Evolutionary conservation across 2,888 invertebrate species (phyloP).

Genomic region (Apodemia hepburni): DNA sequence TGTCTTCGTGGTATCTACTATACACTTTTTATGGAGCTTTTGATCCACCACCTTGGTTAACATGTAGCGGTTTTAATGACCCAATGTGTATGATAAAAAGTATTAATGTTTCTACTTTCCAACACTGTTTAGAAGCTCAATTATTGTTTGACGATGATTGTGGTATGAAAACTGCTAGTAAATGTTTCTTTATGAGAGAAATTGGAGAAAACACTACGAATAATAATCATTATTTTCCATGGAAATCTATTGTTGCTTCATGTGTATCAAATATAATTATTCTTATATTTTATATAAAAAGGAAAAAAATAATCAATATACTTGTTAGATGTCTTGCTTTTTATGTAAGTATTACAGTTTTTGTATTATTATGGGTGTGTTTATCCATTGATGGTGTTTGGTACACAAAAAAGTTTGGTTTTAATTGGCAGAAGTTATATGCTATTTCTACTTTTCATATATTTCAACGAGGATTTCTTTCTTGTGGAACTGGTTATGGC

Average conservation of each 20-base stretch:
- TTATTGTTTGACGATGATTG: slow-evolving; percentile 55
- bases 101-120: slow-evolving; percentile 57
- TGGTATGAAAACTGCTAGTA: slow-evolving; percentile 61
- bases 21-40: slow-evolving; percentile 54
- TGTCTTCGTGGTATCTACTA: slow-evolving; percentile 57
- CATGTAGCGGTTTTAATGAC: slow-evolving; percentile 51
- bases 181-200: slow-evolving; percentile 56
- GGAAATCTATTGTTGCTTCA: slow-evolving; percentile 49
- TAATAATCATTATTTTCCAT: slow-evolving; percentile 41
- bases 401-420: slow-evolving; percentile 46
- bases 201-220: slow-evolving; percentile 51
- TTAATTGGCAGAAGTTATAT: slow-evolving; percentile 42
- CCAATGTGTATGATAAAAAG: slow-evolving; percentile 64
- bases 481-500: slow-evolving; percentile 55
- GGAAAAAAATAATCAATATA: slow-evolving; percentile 46
- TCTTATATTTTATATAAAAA: slow-evolving; percentile 52
- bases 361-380: slow-evolving; percentile 53
- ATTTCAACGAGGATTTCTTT: slow-evolving; percentile 45
- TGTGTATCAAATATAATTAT: slow-evolving; percentile 39
- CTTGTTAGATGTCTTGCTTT: slow-evolving; percentile 41
- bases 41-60: slow-evolving; percentile 61
- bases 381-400: slow-evolving; percentile 59
- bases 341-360: slow-evolving; percentile 44
- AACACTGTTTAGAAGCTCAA: slow-evolving; percentile 64
- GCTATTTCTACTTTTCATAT: slow-evolving; percentile 39